phyloP scores from a whole-genome alignment of 2,888 invertebrate genomes.

The Yponomeuta evonymella region DNA sequence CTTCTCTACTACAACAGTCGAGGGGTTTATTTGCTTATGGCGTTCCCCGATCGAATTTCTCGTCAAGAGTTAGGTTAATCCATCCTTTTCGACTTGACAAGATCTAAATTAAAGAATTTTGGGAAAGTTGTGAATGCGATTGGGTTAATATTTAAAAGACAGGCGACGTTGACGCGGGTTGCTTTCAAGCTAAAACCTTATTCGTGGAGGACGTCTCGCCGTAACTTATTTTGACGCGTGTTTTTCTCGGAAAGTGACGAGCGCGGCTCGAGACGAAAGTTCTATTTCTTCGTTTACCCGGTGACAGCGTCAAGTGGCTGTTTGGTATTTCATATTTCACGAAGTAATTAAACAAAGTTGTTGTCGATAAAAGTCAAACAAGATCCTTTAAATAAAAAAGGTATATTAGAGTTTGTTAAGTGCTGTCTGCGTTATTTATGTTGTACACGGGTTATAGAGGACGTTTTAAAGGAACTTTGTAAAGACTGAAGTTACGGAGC shows the following conservation, averaged over 20 bases:
- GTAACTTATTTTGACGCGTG: conserved; percentile 5
- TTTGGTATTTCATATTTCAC: neutral
- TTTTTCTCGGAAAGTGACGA: conserved; percentile 16
- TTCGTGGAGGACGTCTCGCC: neutral
- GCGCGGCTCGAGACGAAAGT: neutral
- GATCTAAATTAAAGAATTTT: neutral
- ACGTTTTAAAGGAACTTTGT: too few species aligned
- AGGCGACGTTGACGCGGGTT: neutral
- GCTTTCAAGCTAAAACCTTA: neutral
- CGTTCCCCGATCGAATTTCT: neutral
- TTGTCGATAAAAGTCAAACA: neutral
- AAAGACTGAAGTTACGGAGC: too few species aligned
- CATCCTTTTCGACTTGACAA: neutral
- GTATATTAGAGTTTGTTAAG: too few species aligned
- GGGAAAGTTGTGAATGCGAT: neutral
- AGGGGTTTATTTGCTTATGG: neutral
- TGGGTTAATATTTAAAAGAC: neutral
- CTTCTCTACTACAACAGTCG: neutral
- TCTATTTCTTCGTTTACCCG: conserved; percentile 14
- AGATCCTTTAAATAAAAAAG: neutral
- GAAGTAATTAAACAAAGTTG: neutral
- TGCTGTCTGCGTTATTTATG: too few species aligned
- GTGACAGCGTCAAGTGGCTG: conserved; percentile 9
- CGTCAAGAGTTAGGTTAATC: neutral
- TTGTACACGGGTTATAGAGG: too few species aligned